Evolutionary conservation across 2,888 invertebrate species (phyloP).

Genomic region (Melikaiella ostensackeni): DNA sequence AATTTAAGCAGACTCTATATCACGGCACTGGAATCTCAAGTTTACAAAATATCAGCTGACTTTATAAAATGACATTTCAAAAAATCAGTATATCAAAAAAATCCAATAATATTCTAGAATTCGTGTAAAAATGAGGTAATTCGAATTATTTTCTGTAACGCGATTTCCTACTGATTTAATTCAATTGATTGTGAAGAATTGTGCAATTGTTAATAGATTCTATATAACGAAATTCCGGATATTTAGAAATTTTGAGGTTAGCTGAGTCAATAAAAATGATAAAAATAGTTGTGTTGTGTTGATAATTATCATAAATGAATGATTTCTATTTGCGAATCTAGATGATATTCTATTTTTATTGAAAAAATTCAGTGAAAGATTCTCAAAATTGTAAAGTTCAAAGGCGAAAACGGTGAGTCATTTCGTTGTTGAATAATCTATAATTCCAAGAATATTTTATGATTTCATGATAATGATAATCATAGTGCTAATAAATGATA

Average conservation of each 20-base stretch:
- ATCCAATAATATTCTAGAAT: not conserved
- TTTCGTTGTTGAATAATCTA: not conserved
- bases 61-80: slow-evolving; percentile 15
- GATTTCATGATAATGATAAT: not conserved
- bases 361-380: not conserved
- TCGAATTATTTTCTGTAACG: not conserved
- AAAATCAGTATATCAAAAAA: slow-evolving; percentile 12
- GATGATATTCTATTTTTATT: not conserved
- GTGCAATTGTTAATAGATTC: not conserved
- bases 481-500: not conserved
- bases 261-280: not conserved
- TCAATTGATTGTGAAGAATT: not conserved
- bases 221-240: not conserved
- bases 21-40: not conserved
- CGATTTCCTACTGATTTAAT: not conserved
- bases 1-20: not conserved
- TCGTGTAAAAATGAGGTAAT: not conserved
- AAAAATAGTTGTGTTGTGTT: not conserved
- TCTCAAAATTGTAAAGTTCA: not conserved
- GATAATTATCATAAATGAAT: slow-evolving; percentile 7
- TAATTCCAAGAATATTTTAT: not conserved
- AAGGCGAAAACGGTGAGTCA: not conserved
- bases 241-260: not conserved
- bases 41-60: slow-evolving; percentile 15
- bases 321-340: not conserved